Base-by-base conservation (phyloP, 2,113 vertebrate species). In the Aphyosemion australe region DNA sequence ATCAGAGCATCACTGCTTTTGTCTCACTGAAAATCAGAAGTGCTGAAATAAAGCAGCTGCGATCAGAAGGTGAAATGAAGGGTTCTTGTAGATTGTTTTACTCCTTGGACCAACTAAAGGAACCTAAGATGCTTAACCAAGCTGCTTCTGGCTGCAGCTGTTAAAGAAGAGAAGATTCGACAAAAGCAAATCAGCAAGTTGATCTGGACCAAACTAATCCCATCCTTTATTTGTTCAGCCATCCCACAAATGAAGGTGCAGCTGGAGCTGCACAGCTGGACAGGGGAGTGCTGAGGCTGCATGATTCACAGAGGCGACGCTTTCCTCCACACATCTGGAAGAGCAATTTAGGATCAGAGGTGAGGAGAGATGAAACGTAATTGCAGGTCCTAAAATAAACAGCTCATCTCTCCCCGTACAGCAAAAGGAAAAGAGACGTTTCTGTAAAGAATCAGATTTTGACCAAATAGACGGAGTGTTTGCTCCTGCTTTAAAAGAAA, bases 151-250 rank as follows among this genome's bases (percentile, higher is more conserved):
- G 26, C 26, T 26, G 26, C 26, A 26, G 19, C 20, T 48, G 50
- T 57, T 60, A 46, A 12, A 62, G 66, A 71, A 61, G 81, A 78
- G 31, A 32, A 91, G 93, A 93, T 93, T 93, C 14, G 15, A 54
- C 42, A 93, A 94, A 37, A 42, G 12, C 12, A 42, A 12, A 47
- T 42, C 64, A 47, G 65, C 42, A 12, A 86, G 91, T 87, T 87
- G 91, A 93, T 92, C 93, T 92, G 82, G 89, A 92, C 86, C 84
- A 84, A 93, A 94, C 94, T 95, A 94, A 96, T 95, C 95, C 92
- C 82, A 92, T 93, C 90, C 96, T 96, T 95, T 97, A 97, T 97
- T 97, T 98, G 95, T 95, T 95, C 93, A 95, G 93, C 93, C 93
- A 93, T 95, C 93, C 94, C 92, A 96, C 94, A 96, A 97, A 97